Conservation (phyloP, 1,140 invertebrate species). For the Trachelipus rathkii region DNA sequence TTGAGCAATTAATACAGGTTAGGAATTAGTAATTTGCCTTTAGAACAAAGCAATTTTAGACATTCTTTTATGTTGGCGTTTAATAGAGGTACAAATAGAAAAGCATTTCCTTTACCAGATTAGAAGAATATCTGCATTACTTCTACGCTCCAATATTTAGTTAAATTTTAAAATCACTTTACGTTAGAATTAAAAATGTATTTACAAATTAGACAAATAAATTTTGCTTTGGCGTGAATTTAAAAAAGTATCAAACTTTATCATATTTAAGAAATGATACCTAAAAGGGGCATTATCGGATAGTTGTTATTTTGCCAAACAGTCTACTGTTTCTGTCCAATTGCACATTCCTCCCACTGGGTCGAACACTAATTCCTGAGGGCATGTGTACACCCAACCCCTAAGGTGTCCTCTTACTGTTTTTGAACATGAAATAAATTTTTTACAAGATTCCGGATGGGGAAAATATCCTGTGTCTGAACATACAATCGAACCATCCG, state of each 20-base stretch:
- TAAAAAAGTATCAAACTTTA: neutral
- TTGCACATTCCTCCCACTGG: conserved; percentile 84
- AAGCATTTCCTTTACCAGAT: too few species aligned
- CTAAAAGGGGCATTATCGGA: too few species aligned
- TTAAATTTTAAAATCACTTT: too few species aligned
- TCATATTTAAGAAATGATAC: neutral
- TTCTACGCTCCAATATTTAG: too few species aligned
- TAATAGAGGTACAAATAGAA: too few species aligned
- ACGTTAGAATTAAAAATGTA: too few species aligned
- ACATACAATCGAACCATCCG: conserved; percentile 67
- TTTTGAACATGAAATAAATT: conserved; percentile 82
- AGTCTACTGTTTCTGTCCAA: conserved; percentile 59
- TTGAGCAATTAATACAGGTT: too few species aligned
- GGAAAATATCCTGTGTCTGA: conserved; percentile 81
- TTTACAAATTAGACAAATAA: neutral
- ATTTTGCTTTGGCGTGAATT: neutral
- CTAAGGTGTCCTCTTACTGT: conserved; percentile 59
- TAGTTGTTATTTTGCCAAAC: conserved; percentile 20
- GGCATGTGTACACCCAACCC: conserved; percentile 82
- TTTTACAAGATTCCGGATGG: conserved; percentile 78
- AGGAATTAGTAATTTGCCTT: too few species aligned
- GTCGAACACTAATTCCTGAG: conserved; percentile 74
- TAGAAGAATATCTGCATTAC: too few species aligned
- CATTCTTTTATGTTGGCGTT: too few species aligned
- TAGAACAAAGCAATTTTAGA: too few species aligned